phyloP scores from a whole-genome alignment of 2,888 invertebrate species.

The Coenonympha glycerion region DNA sequence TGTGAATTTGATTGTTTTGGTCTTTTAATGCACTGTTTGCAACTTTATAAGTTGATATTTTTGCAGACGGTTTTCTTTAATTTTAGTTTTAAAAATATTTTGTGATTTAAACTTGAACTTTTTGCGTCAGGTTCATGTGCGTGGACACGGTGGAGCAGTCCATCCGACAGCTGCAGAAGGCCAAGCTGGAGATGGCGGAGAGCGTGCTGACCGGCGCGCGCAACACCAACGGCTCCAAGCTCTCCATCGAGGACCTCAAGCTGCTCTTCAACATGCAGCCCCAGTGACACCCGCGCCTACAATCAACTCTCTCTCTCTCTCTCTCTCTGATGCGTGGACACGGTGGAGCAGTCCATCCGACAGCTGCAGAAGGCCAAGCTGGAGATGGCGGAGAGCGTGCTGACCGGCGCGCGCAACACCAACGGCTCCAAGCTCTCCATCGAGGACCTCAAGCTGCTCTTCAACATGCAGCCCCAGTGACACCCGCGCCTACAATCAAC shows the following conservation, averaged over 20 bases:
- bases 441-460: slow-evolving; percentile 85
- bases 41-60: too few relatives aligned
- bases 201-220: slow-evolving; percentile 84
- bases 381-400: slow-evolving; percentile 83
- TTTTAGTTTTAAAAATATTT: too few relatives aligned
- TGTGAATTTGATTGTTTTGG: too few relatives aligned
- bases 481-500: background rate
- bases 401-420: slow-evolving; percentile 81
- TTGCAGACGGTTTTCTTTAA: too few relatives aligned
- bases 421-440: slow-evolving; percentile 83
- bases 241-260: slow-evolving; percentile 87
- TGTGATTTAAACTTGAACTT: too few relatives aligned
- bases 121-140: slow-evolving; percentile 81
- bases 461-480: slow-evolving; percentile 67
- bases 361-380: slow-evolving; percentile 87
- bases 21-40: too few relatives aligned
- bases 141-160: slow-evolving; percentile 91
- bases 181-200: slow-evolving; percentile 85
- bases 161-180: slow-evolving; percentile 86
- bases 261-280: slow-evolving; percentile 78
- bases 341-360: slow-evolving; percentile 91
- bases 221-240: slow-evolving; percentile 78
- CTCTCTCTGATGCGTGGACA: slow-evolving; percentile 86
- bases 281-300: slow-evolving; percentile 3
- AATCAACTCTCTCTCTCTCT: too few relatives aligned